Evolutionary conservation across 2,113 vertebrate species (phyloP).

Genomic region (Prunella himalayana): DNA sequence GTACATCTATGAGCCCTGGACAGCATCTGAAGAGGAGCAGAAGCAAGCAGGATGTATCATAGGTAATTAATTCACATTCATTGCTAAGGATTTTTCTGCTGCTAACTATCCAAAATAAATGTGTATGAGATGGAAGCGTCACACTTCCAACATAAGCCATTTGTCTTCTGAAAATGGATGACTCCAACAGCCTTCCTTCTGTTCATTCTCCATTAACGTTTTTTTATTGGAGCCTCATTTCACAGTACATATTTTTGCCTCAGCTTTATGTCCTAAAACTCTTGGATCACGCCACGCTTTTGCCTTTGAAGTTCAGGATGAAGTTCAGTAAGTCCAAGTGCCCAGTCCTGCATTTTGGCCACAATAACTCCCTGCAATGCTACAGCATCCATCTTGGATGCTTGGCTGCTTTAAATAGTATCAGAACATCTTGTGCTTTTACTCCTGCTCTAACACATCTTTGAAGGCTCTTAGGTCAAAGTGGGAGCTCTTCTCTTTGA

Average conservation of each 20-base stretch:
- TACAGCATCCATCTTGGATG: not conserved
- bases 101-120: not conserved
- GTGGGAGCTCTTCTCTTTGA: not conserved
- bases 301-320: not conserved
- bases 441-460: not conserved
- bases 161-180: not conserved
- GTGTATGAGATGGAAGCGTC: not conserved
- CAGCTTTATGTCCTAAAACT: not conserved
- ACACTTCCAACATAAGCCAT: not conserved
- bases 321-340: not conserved
- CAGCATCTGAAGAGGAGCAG: constrained; percentile 52
- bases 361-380: not conserved
- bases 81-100: not conserved
- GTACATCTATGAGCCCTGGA: constrained; percentile 67
- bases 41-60: constrained; percentile 58
- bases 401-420: not conserved
- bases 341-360: not conserved
- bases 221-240: not conserved
- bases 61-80: not conserved
- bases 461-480: not conserved
- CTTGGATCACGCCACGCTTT: not conserved
- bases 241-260: not conserved
- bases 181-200: not conserved
- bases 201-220: not conserved
- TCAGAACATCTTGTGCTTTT: not conserved